Evolutionary conservation across 2,113 vertebrate species (phyloP).

Genomic region (Catharus minimus): DNA sequence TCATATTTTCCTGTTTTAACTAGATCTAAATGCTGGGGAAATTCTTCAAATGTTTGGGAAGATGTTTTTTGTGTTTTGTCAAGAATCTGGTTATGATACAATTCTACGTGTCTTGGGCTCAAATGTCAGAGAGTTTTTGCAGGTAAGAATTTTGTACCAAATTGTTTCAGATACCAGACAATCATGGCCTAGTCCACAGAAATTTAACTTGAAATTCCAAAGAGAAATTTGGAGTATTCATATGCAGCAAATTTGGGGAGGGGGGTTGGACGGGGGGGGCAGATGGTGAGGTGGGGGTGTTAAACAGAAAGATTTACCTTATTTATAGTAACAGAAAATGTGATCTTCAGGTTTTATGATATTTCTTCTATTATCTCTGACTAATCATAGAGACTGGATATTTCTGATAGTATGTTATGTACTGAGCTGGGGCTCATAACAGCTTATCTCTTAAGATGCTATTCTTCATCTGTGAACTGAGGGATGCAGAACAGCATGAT

Average conservation of each 20-base stretch:
- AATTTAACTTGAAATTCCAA: not conserved
- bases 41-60: conserved; percentile 99
- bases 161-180: not conserved
- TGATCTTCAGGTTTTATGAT: not conserved
- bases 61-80: conserved; percentile 99
- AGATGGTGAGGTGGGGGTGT: too few species aligned
- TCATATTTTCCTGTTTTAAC: conserved; percentile 24
- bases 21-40: conserved; percentile 94
- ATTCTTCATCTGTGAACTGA: not conserved
- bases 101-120: conserved; percentile 95
- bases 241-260: not conserved
- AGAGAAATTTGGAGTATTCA: not conserved
- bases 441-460: not conserved
- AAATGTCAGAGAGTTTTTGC: conserved; percentile 96
- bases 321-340: not conserved
- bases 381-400: not conserved
- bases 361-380: not conserved
- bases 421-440: not conserved
- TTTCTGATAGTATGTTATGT: not conserved
- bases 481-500: not conserved
- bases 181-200: not conserved
- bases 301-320: not conserved
- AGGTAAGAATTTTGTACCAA: conserved; percentile 77
- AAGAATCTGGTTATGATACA: conserved; percentile 98
- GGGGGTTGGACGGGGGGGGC: too few species aligned